A percentile compares a stretch with the other conserved stretches of the same genome.
Conservation (phyloP, 1,140 invertebrate genomes). For the Babylonia areolata region DNA sequence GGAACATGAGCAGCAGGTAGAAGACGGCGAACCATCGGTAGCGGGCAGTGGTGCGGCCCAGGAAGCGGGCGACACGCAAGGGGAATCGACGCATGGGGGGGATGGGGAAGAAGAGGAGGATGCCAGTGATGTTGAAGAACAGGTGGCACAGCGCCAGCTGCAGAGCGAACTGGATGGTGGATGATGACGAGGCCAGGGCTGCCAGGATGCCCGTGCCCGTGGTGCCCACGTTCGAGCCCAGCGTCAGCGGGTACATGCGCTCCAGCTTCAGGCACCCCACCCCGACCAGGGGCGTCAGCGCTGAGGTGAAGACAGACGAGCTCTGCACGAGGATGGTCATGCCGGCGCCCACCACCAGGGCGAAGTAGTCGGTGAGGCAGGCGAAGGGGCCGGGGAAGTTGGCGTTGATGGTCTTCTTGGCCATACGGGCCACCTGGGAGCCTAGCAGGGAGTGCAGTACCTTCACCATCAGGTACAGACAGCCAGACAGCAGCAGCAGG, state of each 20-base stretch:
- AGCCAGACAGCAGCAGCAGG: conserved; percentile 78
- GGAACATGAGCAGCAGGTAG: conserved; percentile 79
- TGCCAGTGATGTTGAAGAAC: conserved; percentile 81
- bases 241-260: conserved; percentile 80
- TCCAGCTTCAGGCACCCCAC: conserved; percentile 80
- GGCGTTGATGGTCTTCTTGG: conserved; percentile 79
- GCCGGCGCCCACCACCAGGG: conserved; percentile 79
- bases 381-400: conserved; percentile 77
- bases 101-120: conserved; percentile 81
- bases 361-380: conserved; percentile 79
- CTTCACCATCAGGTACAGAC: conserved; percentile 80
- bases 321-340: conserved; percentile 82
- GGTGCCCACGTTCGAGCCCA: conserved; percentile 82
- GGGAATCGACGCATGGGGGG: conserved; percentile 79
- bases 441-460: conserved; percentile 77
- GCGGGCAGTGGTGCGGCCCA: conserved; percentile 78
- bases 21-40: conserved; percentile 80
- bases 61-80: conserved; percentile 77
- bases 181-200: conserved; percentile 75
- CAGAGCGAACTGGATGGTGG: conserved; percentile 74
- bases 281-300: conserved; percentile 82
- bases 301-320: conserved; percentile 82
- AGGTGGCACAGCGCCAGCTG: conserved; percentile 81
- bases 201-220: conserved; percentile 81
- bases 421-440: conserved; percentile 76